Evolutionary conservation across 2,797 vertebrate genomes (phyloP), one percentile per base, ranked within the genome.

Genomic region (Columba guinea): DNA sequence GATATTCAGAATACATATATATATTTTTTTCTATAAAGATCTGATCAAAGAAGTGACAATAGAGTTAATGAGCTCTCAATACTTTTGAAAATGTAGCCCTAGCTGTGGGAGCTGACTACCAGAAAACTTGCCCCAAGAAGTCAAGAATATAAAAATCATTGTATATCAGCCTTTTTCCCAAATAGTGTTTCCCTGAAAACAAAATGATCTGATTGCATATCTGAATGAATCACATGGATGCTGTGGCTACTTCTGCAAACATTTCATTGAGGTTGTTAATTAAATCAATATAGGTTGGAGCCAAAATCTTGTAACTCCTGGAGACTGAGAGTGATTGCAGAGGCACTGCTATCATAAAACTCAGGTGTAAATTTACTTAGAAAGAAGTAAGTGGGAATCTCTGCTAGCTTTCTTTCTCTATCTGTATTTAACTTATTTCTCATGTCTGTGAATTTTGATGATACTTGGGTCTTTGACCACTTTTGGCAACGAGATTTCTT

Each of bases 151-250:
- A 59, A 4, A 56, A 28, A 87, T 59, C 20, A 49, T 14, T 91
- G 65, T 81, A 26, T 74, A 86, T 75, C 86, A 94, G n/a, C 90
- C 91, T 95, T 86, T 95, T 94, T 77, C 88, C 85, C 51, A 90
- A 93, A 75, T 28, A 90, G 55, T 75, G 94, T 95, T 91, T 92
- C 67, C 63, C 63, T 75, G 71, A 88, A 91, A 94, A 93, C 24
- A 77, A 75, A 77, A 56, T 64, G 7, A 90, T 79, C 62, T 93
- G 87, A 84, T 92, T 96, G 80, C 12, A 32, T 89, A 81, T 92
- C 90, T 96, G 84, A 96, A 93, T 59, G 77, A 97, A 95, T 93
- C 84, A 88, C 70, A 67, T 26, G 37, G 52, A 79, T 83, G 75
- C n/a, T 48, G 28, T 10, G 23, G n/a, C 76, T 85, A 49, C 46